phyloP scores from a whole-genome alignment of 1,140 invertebrate species.

The Bombus breviceps region DNA sequence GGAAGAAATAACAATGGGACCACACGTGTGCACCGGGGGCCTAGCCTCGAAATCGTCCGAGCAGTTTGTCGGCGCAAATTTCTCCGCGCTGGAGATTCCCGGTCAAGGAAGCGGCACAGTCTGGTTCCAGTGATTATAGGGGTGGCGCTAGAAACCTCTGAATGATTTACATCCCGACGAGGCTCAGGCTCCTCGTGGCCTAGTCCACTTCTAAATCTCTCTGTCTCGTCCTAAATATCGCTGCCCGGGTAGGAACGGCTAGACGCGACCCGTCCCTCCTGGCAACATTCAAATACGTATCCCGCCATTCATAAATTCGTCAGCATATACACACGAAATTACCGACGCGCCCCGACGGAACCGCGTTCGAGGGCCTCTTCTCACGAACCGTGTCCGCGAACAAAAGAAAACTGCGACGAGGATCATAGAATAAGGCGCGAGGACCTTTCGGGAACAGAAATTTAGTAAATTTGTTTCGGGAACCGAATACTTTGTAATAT shows the following conservation, averaged over 20 bases:
- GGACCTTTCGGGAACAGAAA: no score
- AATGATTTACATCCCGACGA: slow-evolving; percentile 70
- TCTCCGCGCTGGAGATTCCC: slow-evolving; percentile 44
- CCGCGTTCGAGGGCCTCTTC: slow-evolving; percentile 31
- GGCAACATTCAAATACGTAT: slow-evolving; percentile 70
- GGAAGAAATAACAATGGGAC: not conserved
- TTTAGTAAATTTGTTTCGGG: no score
- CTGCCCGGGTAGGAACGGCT: slow-evolving; percentile 39
- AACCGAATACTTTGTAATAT: no score
- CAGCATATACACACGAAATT: slow-evolving; percentile 65
- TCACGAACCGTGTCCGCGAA: slow-evolving; percentile 37
- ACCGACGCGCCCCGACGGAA: slow-evolving; percentile 29
- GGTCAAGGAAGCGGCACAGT: slow-evolving; percentile 64
- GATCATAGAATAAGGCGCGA: not conserved
- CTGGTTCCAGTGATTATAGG: slow-evolving; percentile 66
- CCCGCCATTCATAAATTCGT: slow-evolving; percentile 72
- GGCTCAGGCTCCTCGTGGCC: slow-evolving; percentile 7
- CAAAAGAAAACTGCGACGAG: not conserved
- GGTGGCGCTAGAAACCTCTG: slow-evolving; percentile 68
- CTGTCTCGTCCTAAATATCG: slow-evolving; percentile 57
- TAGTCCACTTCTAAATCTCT: slow-evolving; percentile 63
- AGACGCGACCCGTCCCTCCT: slow-evolving; percentile 69
- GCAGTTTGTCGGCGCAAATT: slow-evolving; percentile 54
- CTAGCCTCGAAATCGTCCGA: slow-evolving; percentile 32
- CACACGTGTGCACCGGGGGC: slow-evolving; percentile 26